Evolutionary conservation across 2,888 invertebrate genomes (phyloP), one percentile per base, ranked within the genome.

Genomic region (Drosophila setosimentum): DNA sequence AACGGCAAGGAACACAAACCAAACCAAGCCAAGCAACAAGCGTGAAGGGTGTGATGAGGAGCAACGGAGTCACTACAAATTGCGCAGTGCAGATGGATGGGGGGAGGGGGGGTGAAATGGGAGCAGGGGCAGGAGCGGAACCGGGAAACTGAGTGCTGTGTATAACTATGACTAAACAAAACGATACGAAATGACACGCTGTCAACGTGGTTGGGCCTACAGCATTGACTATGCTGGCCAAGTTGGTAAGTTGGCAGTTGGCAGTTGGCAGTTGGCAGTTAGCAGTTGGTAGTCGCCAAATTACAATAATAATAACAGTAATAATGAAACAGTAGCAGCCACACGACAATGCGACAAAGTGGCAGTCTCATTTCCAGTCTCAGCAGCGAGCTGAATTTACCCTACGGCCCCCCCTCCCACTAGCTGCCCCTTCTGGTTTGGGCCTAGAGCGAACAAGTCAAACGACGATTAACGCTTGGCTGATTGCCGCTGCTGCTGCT

Each of bases 391-490:
- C 45, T 16, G 24, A 45, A 45, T 24, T 8, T 4, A 42, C 65
- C 42, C 32, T 27, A n/a, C n/a, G n/a, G n/a, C n/a, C 27, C 3
- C 2, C 33, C 3, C 11, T 2, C 67, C 68, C n/a, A n/a, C 77
- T 69, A 84, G 87, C 61, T 30, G 29, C 8, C 16, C 21, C 33
- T 30, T 29, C 13, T 21, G 2, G 45, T 29, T 72, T 75, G 76
- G 77, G 83, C 68, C 76, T 70, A 67, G 50, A 69, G 70, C 66
- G 74, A 89, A 70, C 89, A 78, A 87, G 91, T 87, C 91, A 87
- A 87, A 91, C 91, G 87, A 76, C 87, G 91, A 87, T 91, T 91
- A 87, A 87, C 87, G 87, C 91, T 91, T 91, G 83, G 87, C 80
- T 87, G 87, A 85, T 84, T 86, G 91, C 89, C 11, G 37, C 55